A percentile compares a stretch with the other conserved stretches of the same genome.
Conservation (phyloP, 2,797 vertebrate species). For the Megalops cyprinoides region DNA sequence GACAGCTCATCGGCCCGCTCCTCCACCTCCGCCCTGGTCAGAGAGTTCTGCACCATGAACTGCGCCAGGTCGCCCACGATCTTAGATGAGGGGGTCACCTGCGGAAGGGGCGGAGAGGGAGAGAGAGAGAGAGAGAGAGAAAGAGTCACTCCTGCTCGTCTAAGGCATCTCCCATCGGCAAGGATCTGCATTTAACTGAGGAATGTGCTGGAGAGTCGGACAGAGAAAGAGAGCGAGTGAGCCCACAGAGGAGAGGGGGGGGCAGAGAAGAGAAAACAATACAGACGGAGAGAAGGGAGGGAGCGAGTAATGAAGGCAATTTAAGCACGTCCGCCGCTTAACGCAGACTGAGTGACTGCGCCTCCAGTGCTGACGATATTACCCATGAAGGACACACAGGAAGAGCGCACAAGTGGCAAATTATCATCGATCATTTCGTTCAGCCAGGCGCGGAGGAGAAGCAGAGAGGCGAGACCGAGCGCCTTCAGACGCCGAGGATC, state of each 20-base stretch:
- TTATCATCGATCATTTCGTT: constrained; percentile 53
- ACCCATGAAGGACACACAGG: constrained; percentile 35
- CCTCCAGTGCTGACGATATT: constrained; percentile 40
- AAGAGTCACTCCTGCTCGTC: too few relatives aligned
- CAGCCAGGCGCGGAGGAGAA: constrained; percentile 45
- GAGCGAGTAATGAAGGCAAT: not conserved
- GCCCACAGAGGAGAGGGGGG: not conserved
- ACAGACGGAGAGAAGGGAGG: not conserved
- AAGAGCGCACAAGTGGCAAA: not conserved
- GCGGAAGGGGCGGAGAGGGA: not conserved
- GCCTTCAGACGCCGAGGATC: constrained; percentile 30
- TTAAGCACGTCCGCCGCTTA: not conserved
- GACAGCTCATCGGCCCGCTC: constrained; percentile 89
- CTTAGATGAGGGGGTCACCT: constrained; percentile 96
- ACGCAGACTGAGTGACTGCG: not conserved
- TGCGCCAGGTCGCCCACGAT: constrained; percentile 95
- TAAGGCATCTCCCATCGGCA: too few relatives aligned
- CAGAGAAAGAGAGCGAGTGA: not conserved
- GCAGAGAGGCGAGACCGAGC: constrained; percentile 43
- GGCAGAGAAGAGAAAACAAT: not conserved
- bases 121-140: not conserved
- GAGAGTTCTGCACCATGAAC: constrained; percentile 95
- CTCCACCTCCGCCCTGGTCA: constrained; percentile 82
- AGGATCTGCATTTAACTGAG: too few relatives aligned
- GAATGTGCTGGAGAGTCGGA: not conserved